Percentiles rank a stretch among this genome's conserved stretches.
Conservation (phyloP, 64 coral and sea anemone species). For the Dendrophyllia cribrosa region DNA sequence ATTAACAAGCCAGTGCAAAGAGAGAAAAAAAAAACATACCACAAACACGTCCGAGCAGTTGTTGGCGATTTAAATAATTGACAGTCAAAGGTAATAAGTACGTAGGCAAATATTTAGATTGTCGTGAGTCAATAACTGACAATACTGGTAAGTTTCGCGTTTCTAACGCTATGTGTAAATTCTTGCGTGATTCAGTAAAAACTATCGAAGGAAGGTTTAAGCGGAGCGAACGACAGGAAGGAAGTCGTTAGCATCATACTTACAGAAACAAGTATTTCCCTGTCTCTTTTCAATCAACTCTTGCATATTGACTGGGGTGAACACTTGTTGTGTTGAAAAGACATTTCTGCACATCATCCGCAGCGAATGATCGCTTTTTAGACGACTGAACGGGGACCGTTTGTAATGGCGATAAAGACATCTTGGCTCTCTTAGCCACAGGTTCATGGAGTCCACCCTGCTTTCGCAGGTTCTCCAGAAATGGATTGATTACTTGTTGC, state of each 20-base stretch:
- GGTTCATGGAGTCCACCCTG: background rate
- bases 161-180: background rate
- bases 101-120: background rate
- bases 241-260: background rate
- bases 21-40: background rate
- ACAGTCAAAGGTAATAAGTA: background rate
- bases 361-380: background rate
- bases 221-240: background rate
- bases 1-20: background rate
- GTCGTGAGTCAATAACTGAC: background rate
- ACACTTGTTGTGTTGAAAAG: background rate
- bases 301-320: conserved; percentile 7
- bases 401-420: background rate
- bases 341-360: conserved; percentile 13
- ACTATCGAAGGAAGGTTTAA: background rate
- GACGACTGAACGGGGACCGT: background rate
- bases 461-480: background rate
- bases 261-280: conserved; percentile 35
- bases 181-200: background rate
- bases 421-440: background rate
- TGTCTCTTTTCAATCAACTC: background rate
- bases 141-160: background rate
- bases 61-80: too few species aligned
- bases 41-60: too few species aligned
- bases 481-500: background rate